These are phyloP conservation scores for Saccopteryx leptura DNA, from an alignment of 2,113 vertebrate species.

Conservation along the genomic window DNA sequence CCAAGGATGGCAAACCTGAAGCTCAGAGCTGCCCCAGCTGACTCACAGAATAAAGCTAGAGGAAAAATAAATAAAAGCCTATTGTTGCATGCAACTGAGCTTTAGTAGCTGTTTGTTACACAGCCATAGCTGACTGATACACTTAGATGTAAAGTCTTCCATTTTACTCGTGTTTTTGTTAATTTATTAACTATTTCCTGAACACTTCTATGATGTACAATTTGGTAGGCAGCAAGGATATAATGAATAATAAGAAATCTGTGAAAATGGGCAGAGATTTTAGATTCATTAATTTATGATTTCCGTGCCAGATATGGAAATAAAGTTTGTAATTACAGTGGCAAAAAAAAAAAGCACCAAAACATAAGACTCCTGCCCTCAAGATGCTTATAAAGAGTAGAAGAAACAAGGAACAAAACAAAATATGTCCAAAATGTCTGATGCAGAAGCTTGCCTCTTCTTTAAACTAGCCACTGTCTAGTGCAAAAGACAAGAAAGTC, in stretches of 20 bases:
- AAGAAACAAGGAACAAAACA: background rate
- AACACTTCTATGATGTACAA: background rate
- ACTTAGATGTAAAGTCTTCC: background rate
- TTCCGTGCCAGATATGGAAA: background rate
- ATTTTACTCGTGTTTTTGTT: background rate
- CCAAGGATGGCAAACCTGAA: no score
- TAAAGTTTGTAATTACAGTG: background rate
- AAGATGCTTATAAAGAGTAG: background rate
- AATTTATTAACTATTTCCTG: slow-evolving; percentile 8
- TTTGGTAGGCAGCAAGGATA: background rate
- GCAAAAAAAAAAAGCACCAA: background rate
- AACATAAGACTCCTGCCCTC: no score
- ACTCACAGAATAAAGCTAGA: background rate
- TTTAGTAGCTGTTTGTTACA: slow-evolving; percentile 24
- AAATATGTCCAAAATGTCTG: background rate
- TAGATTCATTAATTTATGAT: background rate
- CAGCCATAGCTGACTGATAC: slow-evolving; percentile 53
- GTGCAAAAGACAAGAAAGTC: background rate
- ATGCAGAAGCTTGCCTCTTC: background rate
- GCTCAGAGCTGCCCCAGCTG: background rate
- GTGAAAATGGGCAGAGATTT: background rate
- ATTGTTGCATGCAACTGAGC: background rate
- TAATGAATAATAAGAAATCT: background rate
- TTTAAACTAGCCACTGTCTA: background rate
- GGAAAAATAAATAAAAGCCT: background rate